A percentile compares a stretch with the other conserved stretches of the same genome.
Conservation (phyloP, 2,113 vertebrate species). For the Struthidea cinerea region DNA sequence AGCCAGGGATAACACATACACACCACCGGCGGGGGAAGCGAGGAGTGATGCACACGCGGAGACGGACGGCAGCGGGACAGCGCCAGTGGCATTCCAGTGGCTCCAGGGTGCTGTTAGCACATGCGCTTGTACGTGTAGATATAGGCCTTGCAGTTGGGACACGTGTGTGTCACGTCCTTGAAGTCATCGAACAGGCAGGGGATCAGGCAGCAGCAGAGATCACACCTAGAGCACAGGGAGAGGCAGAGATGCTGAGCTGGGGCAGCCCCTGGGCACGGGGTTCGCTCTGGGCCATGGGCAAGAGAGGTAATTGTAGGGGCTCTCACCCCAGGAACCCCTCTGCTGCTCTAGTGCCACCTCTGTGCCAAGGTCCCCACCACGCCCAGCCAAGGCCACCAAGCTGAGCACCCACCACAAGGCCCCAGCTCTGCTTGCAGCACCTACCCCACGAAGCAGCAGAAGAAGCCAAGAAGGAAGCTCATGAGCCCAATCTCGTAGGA, state of each 20-base stretch:
- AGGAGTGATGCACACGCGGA: not conserved
- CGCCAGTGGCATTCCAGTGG: not conserved
- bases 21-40: not conserved
- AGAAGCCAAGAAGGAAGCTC: slow-evolving; percentile 94
- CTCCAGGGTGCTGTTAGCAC: slow-evolving; percentile 76
- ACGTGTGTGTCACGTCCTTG: slow-evolving; percentile 98
- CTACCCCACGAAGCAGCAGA: slow-evolving; percentile 97
- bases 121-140: slow-evolving; percentile 98
- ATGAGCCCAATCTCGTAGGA: slow-evolving; percentile 91
- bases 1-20: not conserved
- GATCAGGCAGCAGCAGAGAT: slow-evolving; percentile 96
- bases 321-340: not conserved
- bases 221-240: slow-evolving; percentile 78
- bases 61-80: not conserved
- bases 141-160: slow-evolving; percentile 97
- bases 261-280: not conserved
- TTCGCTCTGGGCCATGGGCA: fast-evolving
- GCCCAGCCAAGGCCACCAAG: not conserved
- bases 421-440: not conserved
- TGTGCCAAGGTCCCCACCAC: fast-evolving
- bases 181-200: slow-evolving; percentile 96
- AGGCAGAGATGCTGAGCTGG: not conserved
- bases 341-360: not conserved
- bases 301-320: not conserved
- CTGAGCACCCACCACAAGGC: fast-evolving